Percentiles rank a stretch among this genome's conserved stretches.
phyloP scores from a whole-genome alignment of 2,888 invertebrate genomes.

The Papilio gigon region DNA sequence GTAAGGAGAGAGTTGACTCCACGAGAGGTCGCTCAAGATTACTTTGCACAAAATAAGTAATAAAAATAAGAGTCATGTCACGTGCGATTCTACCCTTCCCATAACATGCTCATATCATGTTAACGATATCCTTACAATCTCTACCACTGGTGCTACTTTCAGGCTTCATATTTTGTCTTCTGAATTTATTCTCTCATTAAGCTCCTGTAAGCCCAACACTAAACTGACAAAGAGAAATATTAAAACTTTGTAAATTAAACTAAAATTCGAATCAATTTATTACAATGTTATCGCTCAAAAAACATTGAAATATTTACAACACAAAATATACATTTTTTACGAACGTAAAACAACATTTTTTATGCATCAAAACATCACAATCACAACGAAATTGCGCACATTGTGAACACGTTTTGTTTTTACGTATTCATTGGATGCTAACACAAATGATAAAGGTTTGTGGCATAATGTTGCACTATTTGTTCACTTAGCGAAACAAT shows the following conservation, averaged over 20 bases:
- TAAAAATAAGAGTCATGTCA: too few relatives aligned
- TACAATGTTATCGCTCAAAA: background rate
- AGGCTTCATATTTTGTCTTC: too few relatives aligned
- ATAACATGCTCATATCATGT: too few relatives aligned
- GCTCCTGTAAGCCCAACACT: too few relatives aligned
- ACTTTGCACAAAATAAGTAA: background rate
- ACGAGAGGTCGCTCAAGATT: too few relatives aligned
- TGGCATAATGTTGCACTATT: background rate
- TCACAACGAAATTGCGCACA: background rate
- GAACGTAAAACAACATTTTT: slow-evolving; percentile 3
- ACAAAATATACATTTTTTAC: background rate
- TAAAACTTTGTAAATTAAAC: background rate
- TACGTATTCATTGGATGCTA: slow-evolving; percentile 12
- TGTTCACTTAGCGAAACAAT: background rate
- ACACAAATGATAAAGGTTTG: slow-evolving; percentile 3
- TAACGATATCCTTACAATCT: too few relatives aligned
- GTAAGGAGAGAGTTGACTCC: too few relatives aligned
- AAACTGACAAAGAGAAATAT: background rate
- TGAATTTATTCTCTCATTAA: too few relatives aligned
- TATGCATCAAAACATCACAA: background rate
- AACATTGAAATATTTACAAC: background rate
- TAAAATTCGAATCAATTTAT: background rate
- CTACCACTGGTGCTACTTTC: too few relatives aligned
- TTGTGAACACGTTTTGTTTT: slow-evolving; percentile 1
- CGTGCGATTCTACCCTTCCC: too few relatives aligned